Percentiles rank a stretch among this genome's conserved stretches.
Conservation (phyloP, 2,113 vertebrate species). For the Ptyas mucosa region DNA sequence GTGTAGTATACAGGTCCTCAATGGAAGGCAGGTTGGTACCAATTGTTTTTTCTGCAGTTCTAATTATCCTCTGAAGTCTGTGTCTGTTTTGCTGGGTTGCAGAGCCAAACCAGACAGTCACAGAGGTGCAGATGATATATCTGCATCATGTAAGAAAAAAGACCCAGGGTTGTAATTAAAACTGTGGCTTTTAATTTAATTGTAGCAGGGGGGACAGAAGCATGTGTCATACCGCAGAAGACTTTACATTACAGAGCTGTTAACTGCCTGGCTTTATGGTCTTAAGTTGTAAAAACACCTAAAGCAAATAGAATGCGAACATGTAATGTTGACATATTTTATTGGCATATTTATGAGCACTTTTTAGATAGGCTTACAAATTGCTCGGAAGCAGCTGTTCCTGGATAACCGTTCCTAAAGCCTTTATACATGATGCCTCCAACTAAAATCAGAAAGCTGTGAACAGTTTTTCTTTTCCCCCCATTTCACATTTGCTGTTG, state of each 20-base stretch:
- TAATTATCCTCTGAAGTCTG: too few species aligned
- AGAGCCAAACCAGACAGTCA: too few species aligned
- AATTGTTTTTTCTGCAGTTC: too few species aligned
- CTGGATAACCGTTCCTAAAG: background rate
- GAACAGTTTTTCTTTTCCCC: background rate
- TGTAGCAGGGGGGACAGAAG: background rate
- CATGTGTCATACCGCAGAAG: background rate
- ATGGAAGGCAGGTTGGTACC: too few species aligned
- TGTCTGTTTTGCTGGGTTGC: too few species aligned
- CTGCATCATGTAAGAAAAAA: background rate
- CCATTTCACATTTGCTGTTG: background rate
- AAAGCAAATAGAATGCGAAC: conserved; percentile 16
- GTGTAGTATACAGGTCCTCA: too few species aligned
- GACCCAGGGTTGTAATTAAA: background rate
- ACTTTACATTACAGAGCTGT: background rate
- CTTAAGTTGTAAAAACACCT: conserved; percentile 1
- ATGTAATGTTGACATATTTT: conserved; percentile 40
- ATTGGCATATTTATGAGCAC: background rate
- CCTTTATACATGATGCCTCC: background rate
- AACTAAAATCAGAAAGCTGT: background rate
- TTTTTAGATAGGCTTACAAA: conserved; percentile 4
- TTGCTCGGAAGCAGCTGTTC: background rate
- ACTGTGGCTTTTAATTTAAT: background rate
- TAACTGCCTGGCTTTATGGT: background rate
- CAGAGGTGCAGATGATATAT: background rate